Evolutionary conservation across 2,797 vertebrate genomes (phyloP), one percentile per base, ranked within the genome.

Genomic region (Neoniphon sammara): DNA sequence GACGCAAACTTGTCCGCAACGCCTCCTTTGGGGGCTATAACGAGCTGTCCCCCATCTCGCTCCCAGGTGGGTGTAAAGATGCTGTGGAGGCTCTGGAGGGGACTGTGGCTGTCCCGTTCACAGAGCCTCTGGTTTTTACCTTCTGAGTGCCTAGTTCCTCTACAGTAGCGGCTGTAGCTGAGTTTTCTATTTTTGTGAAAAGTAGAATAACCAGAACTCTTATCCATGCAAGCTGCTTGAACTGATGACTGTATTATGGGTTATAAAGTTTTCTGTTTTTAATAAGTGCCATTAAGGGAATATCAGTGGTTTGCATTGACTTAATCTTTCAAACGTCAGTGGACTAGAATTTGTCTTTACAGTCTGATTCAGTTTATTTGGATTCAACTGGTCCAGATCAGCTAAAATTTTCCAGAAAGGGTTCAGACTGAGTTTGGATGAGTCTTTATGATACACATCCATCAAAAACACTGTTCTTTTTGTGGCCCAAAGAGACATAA

Each of bases 1-100:
- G 95, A 93, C 95, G 96, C 90, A 98, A 96, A 89, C 98, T 99
- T 90, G 92, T 97, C 94, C 96, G 97, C 91, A 98, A 99, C 81
- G 97, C 98, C 91, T 99, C 97, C 0, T 99, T 99, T 67, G 97
- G 98, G 77, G 98, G 97, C 85, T 99, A 97, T 94, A 96, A 98
- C 34, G 96, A 98, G 89, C 94, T 98, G 88, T 93, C 96, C 59
- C 95, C 97, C 89, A 89, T 95, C 59, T 89, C 89, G 0, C 87
- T 96, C 87, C 93, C 96, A 99, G 98, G 98, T 99, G 96, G 92
- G 94, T 95, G 81, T 23, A 20, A 7, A n/a, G 12, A 34, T 1
- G 10, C 52, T n/a, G n/a, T n/a, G n/a, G n/a, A n/a, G n/a, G n/a
- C 18, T 49, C 30, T 49, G 49, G 67, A 71, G 25, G 12, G 47